Base-by-base conservation (phyloP, 2,113 vertebrate genomes). In the Origma solitaria region DNA sequence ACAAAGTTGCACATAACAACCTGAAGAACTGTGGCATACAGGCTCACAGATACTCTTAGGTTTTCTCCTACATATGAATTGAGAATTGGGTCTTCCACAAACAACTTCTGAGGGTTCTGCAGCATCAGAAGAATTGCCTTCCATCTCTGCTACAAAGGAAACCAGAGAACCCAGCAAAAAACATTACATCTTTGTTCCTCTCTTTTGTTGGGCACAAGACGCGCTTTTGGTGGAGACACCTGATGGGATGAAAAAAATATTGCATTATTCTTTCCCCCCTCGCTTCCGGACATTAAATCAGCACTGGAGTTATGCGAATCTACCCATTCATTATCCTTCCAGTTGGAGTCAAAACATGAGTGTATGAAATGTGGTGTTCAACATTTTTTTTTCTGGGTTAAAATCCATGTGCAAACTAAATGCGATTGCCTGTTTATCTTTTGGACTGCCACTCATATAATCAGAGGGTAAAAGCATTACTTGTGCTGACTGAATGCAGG, bases 201-300 rank as follows among this genome's bases (percentile, higher is more conserved):
- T 65, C 22, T 58, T 72, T 31, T 70, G 22, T 10, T 66, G 47
- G 35, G 31, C 28, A 65, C 11, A 54, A 58, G 62, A 51, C 11
- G 13, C 9, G 16, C 4, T 64, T 86, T 58, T 70, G 22, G 37
- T 27, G 15, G 33, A 61, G 7, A 85, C 13, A 56, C 27, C 6
- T 37, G 50, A 61, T 33, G 22, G 13, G 19, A 71, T 42, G 19
- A 54, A 90, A 56, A 51, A 65, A 58, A 3, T 1, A 82, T 27
- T 11, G 0, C 47, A 42, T 45, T 1, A 2, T 53, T 72, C 33
- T 50, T 57, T n/a, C 22, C 6, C 6, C 2, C 3, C 7, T 10
- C 20, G 50, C 23, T 33, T 69, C 24, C 38, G 75, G 60, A n/a
- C 40, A 35, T 24, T 50, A 38, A 69, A 71, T 64, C 23, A 49